A percentile compares a stretch with the other conserved stretches of the same genome.
These are phyloP conservation scores for Enteromius treurensis DNA, from an alignment of 2,797 vertebrate genomes.

Conservation along the genomic window DNA sequence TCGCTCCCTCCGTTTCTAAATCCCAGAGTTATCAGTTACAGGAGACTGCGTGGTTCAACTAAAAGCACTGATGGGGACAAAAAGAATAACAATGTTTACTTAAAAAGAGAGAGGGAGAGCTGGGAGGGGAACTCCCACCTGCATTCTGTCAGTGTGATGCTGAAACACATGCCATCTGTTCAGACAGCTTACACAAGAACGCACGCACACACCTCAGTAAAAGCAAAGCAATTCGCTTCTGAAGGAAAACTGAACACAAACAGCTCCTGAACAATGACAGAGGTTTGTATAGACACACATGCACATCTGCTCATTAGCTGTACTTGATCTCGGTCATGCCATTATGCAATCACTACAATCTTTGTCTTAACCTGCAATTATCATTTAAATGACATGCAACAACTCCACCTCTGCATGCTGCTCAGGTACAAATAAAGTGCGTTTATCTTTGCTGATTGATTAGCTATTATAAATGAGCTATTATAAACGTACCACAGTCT, in stretches of 20 bases:
- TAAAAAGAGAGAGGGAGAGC: not conserved
- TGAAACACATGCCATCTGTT: constrained; percentile 55
- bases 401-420: not conserved
- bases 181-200: constrained; percentile 10
- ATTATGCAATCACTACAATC: constrained; percentile 26
- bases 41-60: not conserved
- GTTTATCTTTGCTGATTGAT: not conserved
- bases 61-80: constrained; percentile 15
- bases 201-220: not conserved
- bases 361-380: constrained; percentile 37
- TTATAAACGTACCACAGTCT: not conserved
- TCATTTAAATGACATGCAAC: constrained; percentile 36
- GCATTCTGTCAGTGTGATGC: constrained; percentile 45
- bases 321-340: constrained; percentile 4
- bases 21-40: not conserved
- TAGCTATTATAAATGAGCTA: constrained; percentile 1
- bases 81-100: not conserved
- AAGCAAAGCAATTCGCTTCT: constrained; percentile 1
- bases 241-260: not conserved
- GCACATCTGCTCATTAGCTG: constrained; percentile 38
- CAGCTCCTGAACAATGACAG: not conserved
- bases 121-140: constrained; percentile 32
- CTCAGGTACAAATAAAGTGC: not conserved
- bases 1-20: not conserved
- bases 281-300: not conserved